Conservation (phyloP, 2,888 invertebrate species). For the Salpingus planirostris region DNA sequence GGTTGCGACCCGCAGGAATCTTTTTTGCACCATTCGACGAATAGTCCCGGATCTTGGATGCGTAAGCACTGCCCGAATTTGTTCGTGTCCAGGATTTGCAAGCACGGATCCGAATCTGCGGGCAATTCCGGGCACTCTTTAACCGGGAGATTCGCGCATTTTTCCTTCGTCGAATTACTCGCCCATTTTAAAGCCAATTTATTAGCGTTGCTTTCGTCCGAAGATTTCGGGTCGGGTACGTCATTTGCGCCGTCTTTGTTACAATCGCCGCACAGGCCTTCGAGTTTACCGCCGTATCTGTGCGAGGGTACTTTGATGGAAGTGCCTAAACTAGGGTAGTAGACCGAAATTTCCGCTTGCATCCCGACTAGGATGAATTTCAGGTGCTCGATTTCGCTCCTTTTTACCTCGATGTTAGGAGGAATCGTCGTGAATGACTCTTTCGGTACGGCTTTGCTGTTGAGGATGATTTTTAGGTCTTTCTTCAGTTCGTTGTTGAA, state of each 20-base stretch:
- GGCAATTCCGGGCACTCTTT: slow-evolving; percentile 43
- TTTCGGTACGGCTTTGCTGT: slow-evolving; percentile 35
- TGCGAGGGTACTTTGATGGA: slow-evolving; percentile 62
- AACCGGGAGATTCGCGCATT: slow-evolving; percentile 34
- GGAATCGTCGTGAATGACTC: slow-evolving; percentile 38
- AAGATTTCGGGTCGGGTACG: slow-evolving; percentile 47
- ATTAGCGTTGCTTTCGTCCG: slow-evolving; percentile 47
- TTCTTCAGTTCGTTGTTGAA: slow-evolving; percentile 25
- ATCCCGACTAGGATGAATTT: slow-evolving; percentile 55
- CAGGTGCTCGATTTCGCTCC: slow-evolving; percentile 53
- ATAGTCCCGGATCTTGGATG: slow-evolving; percentile 59
- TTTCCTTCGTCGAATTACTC: slow-evolving; percentile 31
- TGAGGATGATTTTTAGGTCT: slow-evolving; percentile 42
- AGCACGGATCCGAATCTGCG: slow-evolving; percentile 57
- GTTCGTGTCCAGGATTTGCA: slow-evolving; percentile 49
- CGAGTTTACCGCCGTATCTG: slow-evolving; percentile 59
- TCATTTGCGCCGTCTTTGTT: slow-evolving; percentile 51
- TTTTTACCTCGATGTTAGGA: slow-evolving; percentile 53
- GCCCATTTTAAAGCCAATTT: slow-evolving; percentile 46
- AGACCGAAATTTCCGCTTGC: slow-evolving; percentile 55
- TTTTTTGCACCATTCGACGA: slow-evolving; percentile 59
- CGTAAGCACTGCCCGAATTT: slow-evolving; percentile 61
- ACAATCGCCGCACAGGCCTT: slow-evolving; percentile 76
- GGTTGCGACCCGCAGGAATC: slow-evolving; percentile 52
- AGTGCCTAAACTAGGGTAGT: slow-evolving; percentile 42